Conservation (phyloP, 2,113 vertebrate genomes). For the Oxygymnocypris stewartii region DNA sequence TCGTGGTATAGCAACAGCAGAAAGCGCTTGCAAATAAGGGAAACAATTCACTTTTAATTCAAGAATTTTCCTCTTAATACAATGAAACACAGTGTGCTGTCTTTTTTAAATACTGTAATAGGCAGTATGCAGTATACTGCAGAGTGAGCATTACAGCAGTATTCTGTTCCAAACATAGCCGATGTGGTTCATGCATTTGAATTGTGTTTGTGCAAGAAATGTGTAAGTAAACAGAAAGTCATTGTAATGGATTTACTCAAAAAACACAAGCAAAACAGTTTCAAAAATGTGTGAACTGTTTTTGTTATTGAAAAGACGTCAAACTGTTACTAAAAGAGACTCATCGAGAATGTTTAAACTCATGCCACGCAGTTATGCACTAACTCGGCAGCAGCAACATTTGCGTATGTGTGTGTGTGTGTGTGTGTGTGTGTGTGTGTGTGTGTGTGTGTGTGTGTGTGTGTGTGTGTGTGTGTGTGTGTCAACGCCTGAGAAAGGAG, state of each 20-base stretch:
- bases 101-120: conserved; percentile 1
- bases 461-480: conserved; percentile 40
- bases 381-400: not conserved
- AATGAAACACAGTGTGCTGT: not conserved
- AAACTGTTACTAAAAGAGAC: conserved; percentile 36
- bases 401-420: no score
- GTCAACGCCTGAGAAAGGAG: not conserved
- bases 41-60: not conserved
- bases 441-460: not conserved
- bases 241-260: conserved; percentile 3
- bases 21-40: not conserved
- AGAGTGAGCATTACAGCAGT: not conserved
- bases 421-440: no score
- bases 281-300: not conserved
- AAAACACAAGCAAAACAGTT: not conserved
- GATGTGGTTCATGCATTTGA: not conserved
- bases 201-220: conserved; percentile 15
- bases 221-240: not conserved
- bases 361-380: conserved; percentile 26
- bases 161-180: not conserved
- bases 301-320: conserved; percentile 29
- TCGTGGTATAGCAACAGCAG: not conserved
- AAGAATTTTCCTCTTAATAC: not conserved
- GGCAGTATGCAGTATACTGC: not conserved
- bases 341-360: conserved; percentile 36